Evolutionary conservation across 2,113 vertebrate species (phyloP), one percentile per base, ranked within the genome.

Genomic region (Chauna torquata): DNA sequence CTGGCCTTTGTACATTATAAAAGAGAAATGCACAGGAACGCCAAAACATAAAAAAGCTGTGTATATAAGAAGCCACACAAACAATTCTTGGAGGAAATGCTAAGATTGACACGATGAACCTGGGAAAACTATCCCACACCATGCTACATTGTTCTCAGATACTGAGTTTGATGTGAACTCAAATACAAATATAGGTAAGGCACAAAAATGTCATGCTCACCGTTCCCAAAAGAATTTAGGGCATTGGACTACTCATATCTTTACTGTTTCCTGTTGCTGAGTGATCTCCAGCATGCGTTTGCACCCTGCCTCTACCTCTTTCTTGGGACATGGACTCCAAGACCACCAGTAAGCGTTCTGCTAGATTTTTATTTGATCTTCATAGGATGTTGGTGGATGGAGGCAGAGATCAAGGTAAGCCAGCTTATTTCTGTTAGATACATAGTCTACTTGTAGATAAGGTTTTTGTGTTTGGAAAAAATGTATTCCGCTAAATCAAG

Each of bases 91-190:
- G 36, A 81, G 18, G 40, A 94, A 70, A 74, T 74, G 12, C 13
- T 16, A 36, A 66, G 42, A 13, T 81, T 38, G 75, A 5, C 12
- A 25, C 0, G 0, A 27, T 38, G n/a, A 86, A 84, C 28, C 6
- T 62, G 9, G 88, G 64, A 69, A 90, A 44, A 49, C 1, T 8
- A 70, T 44, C 9, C 1, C 12, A 62, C 65, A 3, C 6, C 7
- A 1, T 47, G 30, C 34, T 69, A 49, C 6, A 17, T 45, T 3
- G 1, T 38, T 91, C 34, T 74, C 34, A 68, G 32, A 52, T 12
- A 45, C 4, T 25, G 52, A 72, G 4, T 59, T 45, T 61, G 20
- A 3, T 62, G 10, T 58, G 61, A 90, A 47, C 7, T 59, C 1
- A 3, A 66, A 10, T 36, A 30, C 9, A 36, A 54, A 28, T 32